These are phyloP conservation scores for Acanthiza pusilla DNA, from an alignment of 2,797 vertebrate genomes.

Conservation along the genomic window DNA sequence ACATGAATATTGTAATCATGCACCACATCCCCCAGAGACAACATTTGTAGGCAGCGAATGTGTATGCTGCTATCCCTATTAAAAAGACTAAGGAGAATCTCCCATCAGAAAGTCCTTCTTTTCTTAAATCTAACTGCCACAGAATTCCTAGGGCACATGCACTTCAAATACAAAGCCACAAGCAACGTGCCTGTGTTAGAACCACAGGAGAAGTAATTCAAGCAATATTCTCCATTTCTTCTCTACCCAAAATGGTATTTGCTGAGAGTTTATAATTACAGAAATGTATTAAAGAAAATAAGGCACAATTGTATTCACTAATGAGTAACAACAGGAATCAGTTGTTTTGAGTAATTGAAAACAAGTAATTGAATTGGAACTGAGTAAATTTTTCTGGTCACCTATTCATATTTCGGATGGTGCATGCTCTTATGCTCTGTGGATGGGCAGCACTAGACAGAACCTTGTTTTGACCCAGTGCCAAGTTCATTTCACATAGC, in stretches of 20 bases:
- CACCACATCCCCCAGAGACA: neutral
- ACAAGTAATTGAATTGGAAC: neutral
- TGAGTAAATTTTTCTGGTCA: neutral
- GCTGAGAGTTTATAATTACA: neutral
- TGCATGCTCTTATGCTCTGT: neutral
- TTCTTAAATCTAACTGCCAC: neutral
- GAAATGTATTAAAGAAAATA: neutral
- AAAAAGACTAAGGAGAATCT: neutral
- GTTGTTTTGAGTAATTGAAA: neutral
- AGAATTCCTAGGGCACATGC: neutral
- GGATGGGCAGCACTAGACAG: neutral
- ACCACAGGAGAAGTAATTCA: neutral
- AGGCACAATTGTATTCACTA: neutral
- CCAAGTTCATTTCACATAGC: neutral
- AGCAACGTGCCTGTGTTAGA: neutral
- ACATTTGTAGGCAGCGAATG: neutral
- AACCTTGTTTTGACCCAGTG: neutral
- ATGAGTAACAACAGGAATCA: neutral
- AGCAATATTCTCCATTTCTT: neutral
- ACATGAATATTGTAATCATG: neutral
- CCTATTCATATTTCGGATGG: neutral
- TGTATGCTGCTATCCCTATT: neutral
- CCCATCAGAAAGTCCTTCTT: neutral
- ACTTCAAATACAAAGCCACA: neutral
- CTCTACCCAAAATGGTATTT: rapidly evolving